phyloP scores from a whole-genome alignment of 2,888 invertebrate species.

The Chalcosyrphus nemorum region DNA sequence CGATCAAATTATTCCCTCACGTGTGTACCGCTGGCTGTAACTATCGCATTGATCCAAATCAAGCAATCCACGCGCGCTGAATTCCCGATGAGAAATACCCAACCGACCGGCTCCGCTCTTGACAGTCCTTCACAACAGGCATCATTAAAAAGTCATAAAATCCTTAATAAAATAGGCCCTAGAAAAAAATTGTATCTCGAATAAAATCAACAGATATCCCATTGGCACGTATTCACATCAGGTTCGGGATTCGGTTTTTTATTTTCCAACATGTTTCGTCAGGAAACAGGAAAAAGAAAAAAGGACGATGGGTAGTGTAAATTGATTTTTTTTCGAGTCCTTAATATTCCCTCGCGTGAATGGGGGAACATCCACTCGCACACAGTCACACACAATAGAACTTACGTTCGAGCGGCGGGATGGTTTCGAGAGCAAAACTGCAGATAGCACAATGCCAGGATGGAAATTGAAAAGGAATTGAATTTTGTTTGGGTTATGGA shows the following conservation, averaged over 20 bases:
- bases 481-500: constrained; percentile 23
- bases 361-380: neutral
- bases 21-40: constrained; percentile 6
- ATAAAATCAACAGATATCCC: constrained; percentile 68
- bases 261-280: neutral
- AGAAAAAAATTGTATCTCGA: constrained; percentile 55
- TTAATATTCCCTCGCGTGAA: constrained; percentile 15
- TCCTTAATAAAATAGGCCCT: constrained; percentile 56
- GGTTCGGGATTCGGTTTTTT: constrained; percentile 25
- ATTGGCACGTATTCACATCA: constrained; percentile 59
- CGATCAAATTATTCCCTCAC: neutral
- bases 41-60: constrained; percentile 37
- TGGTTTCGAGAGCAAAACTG: too few species aligned
- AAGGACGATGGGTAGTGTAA: constrained; percentile 38
- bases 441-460: constrained; percentile 14
- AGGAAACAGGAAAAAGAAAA: neutral
- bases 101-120: neutral
- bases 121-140: neutral
- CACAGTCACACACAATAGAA: too few species aligned
- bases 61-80: constrained; percentile 7
- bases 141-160: constrained; percentile 66
- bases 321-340: constrained; percentile 54
- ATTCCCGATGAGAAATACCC: constrained; percentile 10
- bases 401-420: too few species aligned
- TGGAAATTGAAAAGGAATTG: constrained; percentile 49